A percentile compares a stretch with the other conserved stretches of the same genome.
Conservation (phyloP, 2,888 invertebrate species). For the Ectemnius lituratus region DNA sequence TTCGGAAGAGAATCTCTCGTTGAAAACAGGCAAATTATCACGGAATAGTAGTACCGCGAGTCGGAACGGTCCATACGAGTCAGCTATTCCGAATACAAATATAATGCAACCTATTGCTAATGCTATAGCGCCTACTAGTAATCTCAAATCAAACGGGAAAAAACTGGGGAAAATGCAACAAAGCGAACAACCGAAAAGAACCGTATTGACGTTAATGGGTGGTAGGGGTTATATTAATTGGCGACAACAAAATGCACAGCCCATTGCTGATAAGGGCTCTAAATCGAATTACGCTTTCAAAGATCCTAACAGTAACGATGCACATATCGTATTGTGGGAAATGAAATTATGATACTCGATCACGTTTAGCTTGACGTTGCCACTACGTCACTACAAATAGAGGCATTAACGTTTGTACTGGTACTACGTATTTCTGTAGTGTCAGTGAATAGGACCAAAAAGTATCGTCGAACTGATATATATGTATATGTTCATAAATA, state of each 20-base stretch:
- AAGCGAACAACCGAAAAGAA: constrained; percentile 81
- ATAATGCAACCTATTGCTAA: constrained; percentile 63
- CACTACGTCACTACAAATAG: constrained; percentile 41
- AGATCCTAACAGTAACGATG: constrained; percentile 89
- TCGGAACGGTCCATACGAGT: constrained; percentile 80
- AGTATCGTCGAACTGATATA: constrained; percentile 46
- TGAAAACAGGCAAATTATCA: constrained; percentile 83
- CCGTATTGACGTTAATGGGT: constrained; percentile 91
- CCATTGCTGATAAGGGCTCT: constrained; percentile 79
- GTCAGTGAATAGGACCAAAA: constrained; percentile 58
- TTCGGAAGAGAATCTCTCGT: constrained; percentile 90
- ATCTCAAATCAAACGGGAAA: constrained; percentile 66
- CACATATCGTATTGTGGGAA: constrained; percentile 95
- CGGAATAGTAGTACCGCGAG: constrained; percentile 88
- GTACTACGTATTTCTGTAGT: constrained; percentile 30
- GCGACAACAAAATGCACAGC: constrained; percentile 81
- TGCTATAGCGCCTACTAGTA: constrained; percentile 57
- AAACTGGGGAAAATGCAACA: constrained; percentile 72
- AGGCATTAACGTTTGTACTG: constrained; percentile 34
- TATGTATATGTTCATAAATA: constrained; percentile 25
- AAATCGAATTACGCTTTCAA: constrained; percentile 76
- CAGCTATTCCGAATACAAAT: constrained; percentile 61
- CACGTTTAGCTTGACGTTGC: constrained; percentile 40
- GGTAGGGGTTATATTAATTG: constrained; percentile 93
- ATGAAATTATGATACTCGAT: constrained; percentile 84